phyloP scores from a whole-genome alignment of 2,797 vertebrate genomes.

The Peromyscus aztecus region DNA sequence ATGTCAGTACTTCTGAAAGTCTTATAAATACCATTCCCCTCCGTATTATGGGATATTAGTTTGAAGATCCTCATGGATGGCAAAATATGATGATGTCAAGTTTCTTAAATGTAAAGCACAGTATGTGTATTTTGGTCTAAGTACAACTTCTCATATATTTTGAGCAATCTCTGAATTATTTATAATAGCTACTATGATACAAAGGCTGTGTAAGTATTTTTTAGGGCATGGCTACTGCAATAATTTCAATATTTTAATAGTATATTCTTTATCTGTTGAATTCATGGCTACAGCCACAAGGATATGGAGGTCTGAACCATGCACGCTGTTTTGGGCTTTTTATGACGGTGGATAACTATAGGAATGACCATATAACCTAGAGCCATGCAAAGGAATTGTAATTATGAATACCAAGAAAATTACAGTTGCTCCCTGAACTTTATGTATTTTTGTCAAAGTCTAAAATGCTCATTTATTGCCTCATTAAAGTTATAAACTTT shows the following conservation, averaged over 20 bases:
- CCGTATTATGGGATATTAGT: neutral
- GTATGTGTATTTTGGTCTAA: neutral
- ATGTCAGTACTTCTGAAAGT: neutral
- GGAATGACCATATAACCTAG: neutral
- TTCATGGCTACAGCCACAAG: neutral
- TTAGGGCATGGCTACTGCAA: neutral
- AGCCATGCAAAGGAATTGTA: neutral
- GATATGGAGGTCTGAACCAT: neutral
- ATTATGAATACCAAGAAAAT: neutral
- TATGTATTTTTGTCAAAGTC: conserved; percentile 21
- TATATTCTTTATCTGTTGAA: neutral
- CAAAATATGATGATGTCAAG: neutral
- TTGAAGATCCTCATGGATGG: neutral
- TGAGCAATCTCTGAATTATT: neutral
- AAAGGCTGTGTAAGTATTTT: neutral
- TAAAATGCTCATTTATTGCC: neutral
- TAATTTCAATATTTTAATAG: neutral
- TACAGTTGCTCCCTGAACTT: neutral
- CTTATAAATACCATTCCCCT: neutral
- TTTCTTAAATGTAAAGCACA: neutral
- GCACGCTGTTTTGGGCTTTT: neutral
- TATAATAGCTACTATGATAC: neutral
- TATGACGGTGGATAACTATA: neutral
- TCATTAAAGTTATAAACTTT: neutral
- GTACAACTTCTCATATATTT: neutral